phyloP scores from a whole-genome alignment of 2,113 vertebrate species.

The Charadrius vociferus region DNA sequence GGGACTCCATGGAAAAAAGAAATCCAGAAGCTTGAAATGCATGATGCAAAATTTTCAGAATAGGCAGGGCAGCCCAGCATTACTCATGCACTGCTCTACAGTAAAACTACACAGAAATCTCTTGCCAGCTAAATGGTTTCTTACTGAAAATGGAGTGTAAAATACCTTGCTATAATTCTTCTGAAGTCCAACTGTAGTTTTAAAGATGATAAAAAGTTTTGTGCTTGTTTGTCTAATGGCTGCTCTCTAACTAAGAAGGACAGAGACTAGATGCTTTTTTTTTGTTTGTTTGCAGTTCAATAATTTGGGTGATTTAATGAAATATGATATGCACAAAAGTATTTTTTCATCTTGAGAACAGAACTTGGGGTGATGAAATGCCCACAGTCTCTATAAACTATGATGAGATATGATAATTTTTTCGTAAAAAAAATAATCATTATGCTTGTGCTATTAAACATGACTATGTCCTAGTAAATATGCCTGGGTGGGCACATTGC shows the following conservation, averaged over 20 bases:
- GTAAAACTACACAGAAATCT: background rate
- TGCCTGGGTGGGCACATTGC: background rate
- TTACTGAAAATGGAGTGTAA: background rate
- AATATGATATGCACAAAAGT: background rate
- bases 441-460: background rate
- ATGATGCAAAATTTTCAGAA: background rate
- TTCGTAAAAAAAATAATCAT: background rate
- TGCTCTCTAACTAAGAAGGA: background rate
- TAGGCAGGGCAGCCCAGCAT: background rate
- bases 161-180: background rate
- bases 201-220: background rate
- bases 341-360: background rate
- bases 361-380: background rate
- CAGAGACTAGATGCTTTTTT: background rate
- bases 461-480: background rate
- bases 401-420: background rate
- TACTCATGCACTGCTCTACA: background rate
- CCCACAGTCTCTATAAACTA: background rate
- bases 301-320: background rate
- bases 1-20: background rate
- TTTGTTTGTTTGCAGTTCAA: background rate
- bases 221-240: background rate
- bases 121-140: background rate
- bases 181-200: background rate
- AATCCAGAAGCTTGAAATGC: background rate